Evolutionary conservation across 2,797 vertebrate species (phyloP), one percentile per base, ranked within the genome.

Genomic region (Gymnothorax reevesii): DNA sequence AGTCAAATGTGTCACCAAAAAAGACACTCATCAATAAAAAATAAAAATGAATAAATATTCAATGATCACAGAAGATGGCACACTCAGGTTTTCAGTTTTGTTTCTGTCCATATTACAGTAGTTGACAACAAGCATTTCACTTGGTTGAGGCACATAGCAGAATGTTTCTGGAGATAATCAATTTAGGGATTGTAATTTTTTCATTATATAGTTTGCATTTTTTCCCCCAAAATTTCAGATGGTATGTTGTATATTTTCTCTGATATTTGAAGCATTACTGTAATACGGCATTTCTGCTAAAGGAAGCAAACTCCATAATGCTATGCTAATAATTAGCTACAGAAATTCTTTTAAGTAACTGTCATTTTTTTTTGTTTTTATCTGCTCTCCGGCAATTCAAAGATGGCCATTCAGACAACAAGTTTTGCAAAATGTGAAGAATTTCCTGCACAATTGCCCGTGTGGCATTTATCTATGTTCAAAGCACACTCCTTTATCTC

Each of bases 401-500:
- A 69, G 69, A 60, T 12, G 82, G 82, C 86, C 60, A 88, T 89
- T 92, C 89, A 89, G 88, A 90, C 88, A 87, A 91, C 88, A 88
- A 57, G 73, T 85, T 84, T 83, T 83, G 22, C 27, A 1, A 42
- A 87, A 90, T 89, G 88, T 89, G 59, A 82, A 90, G 69, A 89
- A 91, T 89, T 91, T 91, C 91, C 90, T 91, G 90, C 52, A 73
- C 80, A 13, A 62, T 89, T 90, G 87, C 80, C 84, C 20, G 86
- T 54, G 77, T 62, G 88, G 89, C 52, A 52, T 75, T 91, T 90
- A 90, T 90, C 89, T 87, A 84, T 83, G 87, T 91, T 91, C 90
- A 91, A 88, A 92, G 90, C 64, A 64, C 49, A 83, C 52, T 9
- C 22, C 69, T 83, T 87, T 83, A 87, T 87, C 86, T 87, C 57